Base-by-base conservation (phyloP, 1,140 invertebrate species). In the Ectropis grisescens region DNA sequence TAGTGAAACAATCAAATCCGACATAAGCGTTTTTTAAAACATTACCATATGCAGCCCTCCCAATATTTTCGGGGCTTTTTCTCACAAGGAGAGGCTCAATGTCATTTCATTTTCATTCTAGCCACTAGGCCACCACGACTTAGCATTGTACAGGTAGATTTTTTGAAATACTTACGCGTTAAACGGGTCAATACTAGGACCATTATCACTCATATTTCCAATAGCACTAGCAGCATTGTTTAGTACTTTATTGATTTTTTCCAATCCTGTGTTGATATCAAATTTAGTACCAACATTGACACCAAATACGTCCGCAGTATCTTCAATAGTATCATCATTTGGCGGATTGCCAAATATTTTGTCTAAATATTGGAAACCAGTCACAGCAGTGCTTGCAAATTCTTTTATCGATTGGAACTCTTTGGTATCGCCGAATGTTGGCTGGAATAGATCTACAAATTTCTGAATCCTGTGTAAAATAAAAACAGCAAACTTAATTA, bases 391-490 rank as follows among this genome's bases (percentile, higher is more conserved):
- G 13, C 79, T 64, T 4, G 64, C 26, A 2, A 68, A 34, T 5
- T 65, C 65, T 46, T 49, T 41, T 2, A 81, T 23, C 1, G 57
- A 44, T 47, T 59, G 65, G 32, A 48, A 83, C 1, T 58, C 41
- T 29, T 80, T 53, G 1, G 74, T 81, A 13, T 76, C 62, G 1
- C 64, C 59, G 38, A 80, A 81, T 12, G 60, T 57, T 13, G 65
- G 58, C 42, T 76, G 46, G 15, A 82, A 79, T n/a, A 59, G 33
- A 13, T 72, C 57, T 19, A 82, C 44, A 9, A 72, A 33, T 34
- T 62, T 66, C 24, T 54, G 42, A 33, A 81, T 45, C 38, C 80
- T 82, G 42, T n/a, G n/a, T n/a, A n/a, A n/a, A n/a, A n/a, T n/a
- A n/a, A n/a, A n/a, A n/a, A n/a, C n/a, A n/a, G n/a, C n/a, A 32